Evolutionary conservation across 2,797 vertebrate genomes (phyloP), one percentile per base, ranked within the genome.

Genomic region (Enteromius argenteus): DNA sequence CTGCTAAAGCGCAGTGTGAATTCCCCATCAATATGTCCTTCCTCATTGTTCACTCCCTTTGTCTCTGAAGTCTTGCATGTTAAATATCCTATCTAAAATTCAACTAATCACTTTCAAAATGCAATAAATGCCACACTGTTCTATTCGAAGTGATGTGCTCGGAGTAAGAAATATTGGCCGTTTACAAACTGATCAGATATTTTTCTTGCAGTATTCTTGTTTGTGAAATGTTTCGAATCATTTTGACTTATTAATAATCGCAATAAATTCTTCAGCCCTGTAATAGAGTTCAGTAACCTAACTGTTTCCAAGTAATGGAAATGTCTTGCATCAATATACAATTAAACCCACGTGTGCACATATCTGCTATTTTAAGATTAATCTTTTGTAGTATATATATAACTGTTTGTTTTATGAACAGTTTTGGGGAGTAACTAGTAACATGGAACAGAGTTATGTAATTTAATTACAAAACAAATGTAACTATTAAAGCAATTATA

Each of bases 11-110:
- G 11, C 68, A 53, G 68, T 83, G 23, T 83, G 80, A 80, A 84
- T 74, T 69, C 68, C 60, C 71, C 72, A 68, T 80, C 69, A 60
- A 42, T 23, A 67, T 84, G 80, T 86, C 77, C 46, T 56, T 32
- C 73, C 35, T 66, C 42, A 46, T 74, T 80, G 21, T 58, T 79
- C 60, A 21, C n/a, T 44, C 21, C 44, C 35, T 69, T 71, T 71
- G 49, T 86, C 81, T 83, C 46, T 66, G 19, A 78, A 79, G 67
- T 37, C 42, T 35, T 51, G 44, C 7, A 49, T 81, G 39, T 46
- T 53, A 83, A 76, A 76, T 77, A 68, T 58, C 17, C 46, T n/a
- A 19, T 56, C 77, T 69, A 46, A 58, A 83, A 77, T 75, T 44
- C n/a, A 68, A 0, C 49, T 46, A 83, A 83, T 68, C 73, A n/a